Evolutionary conservation across 2,888 invertebrate genomes (phyloP).

Genomic region (Nasonia oneida): DNA sequence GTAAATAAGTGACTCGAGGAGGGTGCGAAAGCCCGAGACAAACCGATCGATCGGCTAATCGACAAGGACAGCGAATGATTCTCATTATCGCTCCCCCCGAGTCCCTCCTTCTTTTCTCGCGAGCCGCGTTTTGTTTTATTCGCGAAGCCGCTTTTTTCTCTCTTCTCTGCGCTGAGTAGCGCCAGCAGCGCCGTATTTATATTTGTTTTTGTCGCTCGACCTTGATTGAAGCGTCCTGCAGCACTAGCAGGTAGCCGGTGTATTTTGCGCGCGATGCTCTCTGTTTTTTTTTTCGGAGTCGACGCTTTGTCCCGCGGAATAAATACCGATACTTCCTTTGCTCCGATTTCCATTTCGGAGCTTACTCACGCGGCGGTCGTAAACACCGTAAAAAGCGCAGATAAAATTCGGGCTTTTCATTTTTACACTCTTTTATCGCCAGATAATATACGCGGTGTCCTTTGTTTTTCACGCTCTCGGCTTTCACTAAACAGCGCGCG

Average conservation of each 20-base stretch:
- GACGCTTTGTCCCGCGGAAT: not conserved
- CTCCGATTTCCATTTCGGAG: slow-evolving; percentile 18
- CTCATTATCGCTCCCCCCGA: slow-evolving; percentile 55
- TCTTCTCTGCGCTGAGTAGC: not conserved
- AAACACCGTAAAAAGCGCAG: not conserved
- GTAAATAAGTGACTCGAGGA: not conserved
- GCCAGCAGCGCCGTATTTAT: not conserved
- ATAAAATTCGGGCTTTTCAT: not conserved
- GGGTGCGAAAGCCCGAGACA: not conserved
- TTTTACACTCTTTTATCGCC: not conserved
- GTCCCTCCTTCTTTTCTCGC: slow-evolving; percentile 9
- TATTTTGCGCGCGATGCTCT: too few relatives aligned
- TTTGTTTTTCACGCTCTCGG: slow-evolving; percentile 29
- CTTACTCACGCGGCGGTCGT: not conserved
- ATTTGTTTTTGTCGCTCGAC: not conserved
- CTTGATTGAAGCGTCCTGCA: too few relatives aligned
- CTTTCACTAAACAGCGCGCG: slow-evolving; percentile 23
- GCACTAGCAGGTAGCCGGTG: too few relatives aligned
- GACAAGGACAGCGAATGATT: slow-evolving; percentile 65
- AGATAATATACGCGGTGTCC: too few relatives aligned
- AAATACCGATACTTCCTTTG: not conserved
- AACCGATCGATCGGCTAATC: slow-evolving; percentile 67
- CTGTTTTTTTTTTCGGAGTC: too few relatives aligned
- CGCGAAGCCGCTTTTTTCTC: not conserved
- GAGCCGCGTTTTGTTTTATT: not conserved